Evolutionary conservation across 2,113 vertebrate genomes (phyloP).

Genomic region (Pardalotus punctatus): DNA sequence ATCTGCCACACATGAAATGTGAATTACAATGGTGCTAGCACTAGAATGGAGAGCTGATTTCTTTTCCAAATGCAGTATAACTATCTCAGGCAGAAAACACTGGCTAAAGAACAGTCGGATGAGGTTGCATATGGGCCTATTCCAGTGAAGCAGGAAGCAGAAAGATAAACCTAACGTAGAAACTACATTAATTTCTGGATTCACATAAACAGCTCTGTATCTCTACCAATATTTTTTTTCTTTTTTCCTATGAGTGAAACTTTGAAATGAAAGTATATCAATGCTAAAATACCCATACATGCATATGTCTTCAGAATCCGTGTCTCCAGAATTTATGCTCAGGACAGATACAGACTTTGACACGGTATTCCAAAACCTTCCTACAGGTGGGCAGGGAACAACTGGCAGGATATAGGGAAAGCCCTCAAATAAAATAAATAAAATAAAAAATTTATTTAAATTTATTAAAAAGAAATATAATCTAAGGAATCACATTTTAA

Average conservation of each 20-base stretch:
- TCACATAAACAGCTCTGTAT: not conserved
- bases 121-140: not conserved
- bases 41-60: conserved; percentile 30
- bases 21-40: not conserved
- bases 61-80: conserved; percentile 15
- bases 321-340: not conserved
- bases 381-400: not conserved
- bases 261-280: not conserved
- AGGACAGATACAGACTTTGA: not conserved
- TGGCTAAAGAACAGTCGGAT: not conserved
- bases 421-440: not conserved
- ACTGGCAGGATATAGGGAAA: not conserved
- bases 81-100: conserved; percentile 17
- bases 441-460: too few relatives aligned
- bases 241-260: not conserved
- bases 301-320: not conserved
- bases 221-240: not conserved
- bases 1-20: conserved; percentile 3
- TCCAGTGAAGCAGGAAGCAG: not conserved
- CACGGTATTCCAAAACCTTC: not conserved
- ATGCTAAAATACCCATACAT: not conserved
- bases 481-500: not conserved
- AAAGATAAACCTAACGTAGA: not conserved
- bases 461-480: not conserved
- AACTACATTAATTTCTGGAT: conserved; percentile 5